phyloP scores from a whole-genome alignment of 2,888 invertebrate species.

The Macrosiphum euphorbiae region DNA sequence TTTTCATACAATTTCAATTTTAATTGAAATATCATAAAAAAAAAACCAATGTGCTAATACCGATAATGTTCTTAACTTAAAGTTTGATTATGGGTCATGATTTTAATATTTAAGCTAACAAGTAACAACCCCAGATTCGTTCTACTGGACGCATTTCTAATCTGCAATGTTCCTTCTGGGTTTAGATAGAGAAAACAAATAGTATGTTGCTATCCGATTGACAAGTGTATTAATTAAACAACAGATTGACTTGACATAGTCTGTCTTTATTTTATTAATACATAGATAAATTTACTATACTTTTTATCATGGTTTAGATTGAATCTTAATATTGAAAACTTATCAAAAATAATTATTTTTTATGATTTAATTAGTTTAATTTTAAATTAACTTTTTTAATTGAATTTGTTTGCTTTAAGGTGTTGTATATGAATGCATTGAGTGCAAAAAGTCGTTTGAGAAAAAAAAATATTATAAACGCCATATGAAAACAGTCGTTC shows the following conservation, averaged over 20 bases:
- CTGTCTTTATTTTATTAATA: neutral
- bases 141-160: neutral
- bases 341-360: neutral
- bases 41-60: neutral
- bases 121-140: neutral
- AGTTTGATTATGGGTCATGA: neutral
- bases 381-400: neutral
- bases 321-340: neutral
- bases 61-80: neutral
- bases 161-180: neutral
- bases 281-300: neutral
- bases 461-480: constrained; percentile 58
- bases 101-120: neutral
- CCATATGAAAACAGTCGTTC: constrained; percentile 51
- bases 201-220: neutral
- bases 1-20: too few relatives aligned
- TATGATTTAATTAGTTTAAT: neutral
- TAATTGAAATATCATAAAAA: too few relatives aligned
- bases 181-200: neutral
- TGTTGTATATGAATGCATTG: constrained; percentile 43
- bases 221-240: neutral
- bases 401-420: constrained; percentile 29
- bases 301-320: neutral
- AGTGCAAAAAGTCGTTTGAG: constrained; percentile 52
- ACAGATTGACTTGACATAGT: neutral